Percentiles rank a stretch among this genome's conserved stretches.
phyloP scores from a whole-genome alignment of 1,140 invertebrate species.

The Drosophila micromelanica region DNA sequence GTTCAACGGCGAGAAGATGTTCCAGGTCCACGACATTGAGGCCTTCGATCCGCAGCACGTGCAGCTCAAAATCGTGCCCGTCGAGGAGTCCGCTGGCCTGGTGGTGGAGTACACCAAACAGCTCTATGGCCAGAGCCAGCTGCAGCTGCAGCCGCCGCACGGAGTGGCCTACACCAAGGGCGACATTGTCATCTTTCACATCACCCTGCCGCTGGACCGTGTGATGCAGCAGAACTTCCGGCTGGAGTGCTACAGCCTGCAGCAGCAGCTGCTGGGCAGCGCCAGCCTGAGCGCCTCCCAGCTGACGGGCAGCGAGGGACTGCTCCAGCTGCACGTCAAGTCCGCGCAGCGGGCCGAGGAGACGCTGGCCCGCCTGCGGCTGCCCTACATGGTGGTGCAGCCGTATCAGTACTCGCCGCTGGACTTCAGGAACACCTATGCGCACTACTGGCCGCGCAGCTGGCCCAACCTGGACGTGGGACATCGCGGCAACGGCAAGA shows the following conservation, averaged over 20 bases:
- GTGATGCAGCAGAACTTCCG: constrained; percentile 56
- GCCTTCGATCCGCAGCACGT: constrained; percentile 79
- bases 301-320: constrained; percentile 88
- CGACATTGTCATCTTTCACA: constrained; percentile 77
- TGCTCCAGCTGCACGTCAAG: constrained; percentile 90
- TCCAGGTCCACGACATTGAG: constrained; percentile 80
- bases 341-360: constrained; percentile 85
- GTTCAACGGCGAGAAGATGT: constrained; percentile 85
- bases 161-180: constrained; percentile 71
- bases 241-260: constrained; percentile 62
- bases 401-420: constrained; percentile 89
- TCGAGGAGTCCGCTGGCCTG: constrained; percentile 69
- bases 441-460: constrained; percentile 92
- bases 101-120: constrained; percentile 73
- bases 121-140: constrained; percentile 67
- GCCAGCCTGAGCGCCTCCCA: constrained; percentile 87
- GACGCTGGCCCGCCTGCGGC: constrained; percentile 87
- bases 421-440: constrained; percentile 92
- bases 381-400: constrained; percentile 88
- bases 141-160: constrained; percentile 58
- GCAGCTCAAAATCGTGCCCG: constrained; percentile 66
- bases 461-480: constrained; percentile 95
- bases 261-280: constrained; percentile 89
- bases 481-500: constrained; percentile 93
- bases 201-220: constrained; percentile 86